These are phyloP conservation scores for Stenodema calcarata DNA, from an alignment of 2,888 invertebrate genomes.

Conservation along the genomic window DNA sequence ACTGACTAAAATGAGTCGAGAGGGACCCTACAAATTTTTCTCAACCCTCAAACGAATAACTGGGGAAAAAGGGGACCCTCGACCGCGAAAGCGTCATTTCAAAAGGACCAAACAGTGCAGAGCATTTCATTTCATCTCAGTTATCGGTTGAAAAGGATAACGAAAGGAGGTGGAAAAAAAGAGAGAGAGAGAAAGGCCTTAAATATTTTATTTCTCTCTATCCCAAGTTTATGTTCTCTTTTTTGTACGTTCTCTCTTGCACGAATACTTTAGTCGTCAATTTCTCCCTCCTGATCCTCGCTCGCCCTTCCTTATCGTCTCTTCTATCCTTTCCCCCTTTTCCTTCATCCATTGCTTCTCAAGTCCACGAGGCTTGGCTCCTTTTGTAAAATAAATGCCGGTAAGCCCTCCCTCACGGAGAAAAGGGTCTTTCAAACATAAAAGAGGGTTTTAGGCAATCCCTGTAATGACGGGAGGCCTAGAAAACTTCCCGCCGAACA, in stretches of 20 bases:
- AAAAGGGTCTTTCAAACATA: background rate
- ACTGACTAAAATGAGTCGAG: background rate
- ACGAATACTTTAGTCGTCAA: background rate
- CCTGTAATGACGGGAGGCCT: constrained; percentile 24
- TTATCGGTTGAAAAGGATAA: background rate
- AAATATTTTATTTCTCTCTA: background rate
- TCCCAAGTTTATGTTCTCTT: background rate
- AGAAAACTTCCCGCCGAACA: background rate
- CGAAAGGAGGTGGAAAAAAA: background rate
- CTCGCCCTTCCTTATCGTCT: constrained; percentile 36
- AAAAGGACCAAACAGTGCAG: background rate
- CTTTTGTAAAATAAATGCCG: constrained; percentile 39
- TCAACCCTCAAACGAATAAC: background rate
- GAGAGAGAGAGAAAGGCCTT: background rate
- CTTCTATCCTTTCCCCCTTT: background rate
- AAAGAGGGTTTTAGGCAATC: constrained; percentile 14
- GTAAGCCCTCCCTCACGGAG: background rate
- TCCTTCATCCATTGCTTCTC: background rate
- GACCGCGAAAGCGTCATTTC: background rate
- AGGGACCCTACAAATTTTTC: background rate
- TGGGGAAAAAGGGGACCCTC: background rate
- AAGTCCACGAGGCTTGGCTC: background rate
- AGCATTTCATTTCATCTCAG: background rate
- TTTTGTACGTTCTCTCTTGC: background rate
- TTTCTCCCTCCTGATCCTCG: constrained; percentile 20